phyloP scores from a whole-genome alignment of 2,888 invertebrate species.

The Hemistola chrysoprasaria region DNA sequence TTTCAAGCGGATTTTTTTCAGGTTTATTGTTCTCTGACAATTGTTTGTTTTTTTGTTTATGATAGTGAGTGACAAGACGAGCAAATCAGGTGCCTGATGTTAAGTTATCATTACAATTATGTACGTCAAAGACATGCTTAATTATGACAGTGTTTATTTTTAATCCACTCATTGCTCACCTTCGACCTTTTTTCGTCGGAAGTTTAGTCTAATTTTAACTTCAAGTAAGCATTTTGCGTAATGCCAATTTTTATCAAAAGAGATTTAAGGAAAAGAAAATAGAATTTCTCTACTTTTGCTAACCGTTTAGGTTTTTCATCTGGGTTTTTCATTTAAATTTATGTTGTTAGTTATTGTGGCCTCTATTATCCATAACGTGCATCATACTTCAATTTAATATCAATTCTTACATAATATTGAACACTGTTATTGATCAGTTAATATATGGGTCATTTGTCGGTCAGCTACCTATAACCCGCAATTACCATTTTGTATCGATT shows the following conservation, averaged over 20 bases:
- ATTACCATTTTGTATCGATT: conserved; percentile 38
- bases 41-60: conserved; percentile 1
- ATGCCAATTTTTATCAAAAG: conserved; percentile 12
- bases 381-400: neutral
- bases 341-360: too few relatives aligned
- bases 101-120: conserved; percentile 4
- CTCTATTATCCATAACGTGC: neutral
- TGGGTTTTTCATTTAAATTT: too few relatives aligned
- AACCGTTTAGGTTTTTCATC: too few relatives aligned
- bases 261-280: neutral
- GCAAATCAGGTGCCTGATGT: too few relatives aligned
- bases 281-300: too few relatives aligned
- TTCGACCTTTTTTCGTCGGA: conserved; percentile 29
- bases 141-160: conserved; percentile 14
- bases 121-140: conserved; percentile 5
- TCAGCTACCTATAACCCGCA: conserved; percentile 43
- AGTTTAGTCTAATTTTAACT: conserved; percentile 26
- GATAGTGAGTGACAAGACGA: too few relatives aligned
- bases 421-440: conserved; percentile 19
- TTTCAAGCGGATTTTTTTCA: too few relatives aligned
- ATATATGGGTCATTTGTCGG: conserved; percentile 40
- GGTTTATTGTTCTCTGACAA: too few relatives aligned
- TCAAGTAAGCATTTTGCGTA: conserved; percentile 28
- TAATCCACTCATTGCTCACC: conserved; percentile 15
- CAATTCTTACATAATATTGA: conserved; percentile 3